Evolutionary conservation across 1,140 invertebrate genomes (phyloP).

Genomic region (Drosophila neocordata): DNA sequence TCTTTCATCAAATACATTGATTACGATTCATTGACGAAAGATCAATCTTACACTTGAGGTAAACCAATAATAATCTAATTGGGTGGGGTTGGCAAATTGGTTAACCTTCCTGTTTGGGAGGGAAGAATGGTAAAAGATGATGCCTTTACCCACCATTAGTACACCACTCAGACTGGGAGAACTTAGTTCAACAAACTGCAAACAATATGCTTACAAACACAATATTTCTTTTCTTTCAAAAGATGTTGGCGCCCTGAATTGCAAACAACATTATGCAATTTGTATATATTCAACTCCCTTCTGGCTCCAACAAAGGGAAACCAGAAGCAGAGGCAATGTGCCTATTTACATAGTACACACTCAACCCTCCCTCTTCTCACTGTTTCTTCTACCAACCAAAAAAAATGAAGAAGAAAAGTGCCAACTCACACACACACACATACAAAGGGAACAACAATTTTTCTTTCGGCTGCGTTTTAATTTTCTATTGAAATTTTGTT

Average conservation of each 20-base stretch:
- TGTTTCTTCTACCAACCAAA: neutral
- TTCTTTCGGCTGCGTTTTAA: slow-evolving; percentile 79
- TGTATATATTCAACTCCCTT: slow-evolving; percentile 41
- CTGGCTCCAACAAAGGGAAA: slow-evolving; percentile 2
- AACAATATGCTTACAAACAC: slow-evolving; percentile 42
- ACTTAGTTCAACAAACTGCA: slow-evolving; percentile 41
- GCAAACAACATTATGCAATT: slow-evolving; percentile 56
- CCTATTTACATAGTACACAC: slow-evolving; percentile 62
- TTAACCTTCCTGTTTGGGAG: too few species aligned
- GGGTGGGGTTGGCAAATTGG: neutral
- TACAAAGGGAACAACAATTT: slow-evolving; percentile 59
- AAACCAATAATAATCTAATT: slow-evolving; percentile 3
- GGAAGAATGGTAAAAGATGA: too few species aligned
- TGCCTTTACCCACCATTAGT: neutral
- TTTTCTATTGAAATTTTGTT: slow-evolving; percentile 78
- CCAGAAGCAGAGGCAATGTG: slow-evolving; percentile 13
- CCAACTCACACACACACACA: slow-evolving; percentile 37
- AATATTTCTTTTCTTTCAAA: slow-evolving; percentile 16
- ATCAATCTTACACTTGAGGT: neutral
- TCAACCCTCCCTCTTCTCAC: neutral
- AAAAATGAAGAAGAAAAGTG: slow-evolving; percentile 34
- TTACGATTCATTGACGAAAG: too few species aligned
- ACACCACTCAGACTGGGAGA: neutral
- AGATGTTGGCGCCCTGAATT: slow-evolving; percentile 12
- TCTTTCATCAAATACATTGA: too few species aligned